These are phyloP conservation scores for Cheilinus undulatus DNA, from an alignment of 2,113 vertebrate genomes.

Conservation along the genomic window DNA sequence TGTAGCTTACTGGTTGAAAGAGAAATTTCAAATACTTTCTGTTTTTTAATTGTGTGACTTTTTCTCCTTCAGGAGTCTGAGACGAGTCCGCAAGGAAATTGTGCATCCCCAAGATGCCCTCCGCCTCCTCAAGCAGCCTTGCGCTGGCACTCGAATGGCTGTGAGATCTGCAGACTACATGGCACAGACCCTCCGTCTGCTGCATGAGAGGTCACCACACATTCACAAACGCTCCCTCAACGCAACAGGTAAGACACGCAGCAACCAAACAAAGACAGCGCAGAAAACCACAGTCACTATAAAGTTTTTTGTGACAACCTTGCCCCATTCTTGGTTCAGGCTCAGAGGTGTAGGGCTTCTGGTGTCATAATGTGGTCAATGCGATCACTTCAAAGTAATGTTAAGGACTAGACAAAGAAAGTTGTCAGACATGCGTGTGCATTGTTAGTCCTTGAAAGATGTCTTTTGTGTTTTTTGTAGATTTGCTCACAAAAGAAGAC, in stretches of 20 bases:
- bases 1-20: background rate
- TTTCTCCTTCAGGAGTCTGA: constrained; percentile 83
- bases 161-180: constrained; percentile 89
- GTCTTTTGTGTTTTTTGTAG: constrained; percentile 68
- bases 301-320: background rate
- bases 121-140: constrained; percentile 88
- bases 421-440: background rate
- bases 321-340: background rate
- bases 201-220: constrained; percentile 80
- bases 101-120: constrained; percentile 85
- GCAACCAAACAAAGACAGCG: background rate
- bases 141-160: constrained; percentile 75
- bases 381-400: background rate
- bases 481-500: constrained; percentile 83
- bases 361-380: background rate
- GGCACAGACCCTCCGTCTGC: constrained; percentile 84
- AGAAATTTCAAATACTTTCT: background rate
- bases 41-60: background rate
- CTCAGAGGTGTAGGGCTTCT: background rate
- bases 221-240: constrained; percentile 86
- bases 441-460: background rate
- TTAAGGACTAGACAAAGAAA: background rate
- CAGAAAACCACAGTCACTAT: background rate
- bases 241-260: constrained; percentile 83
- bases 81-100: constrained; percentile 73